Evolutionary conservation across 2,113 vertebrate genomes (phyloP), one percentile per base, ranked within the genome.

Genomic region (Uria lomvia): DNA sequence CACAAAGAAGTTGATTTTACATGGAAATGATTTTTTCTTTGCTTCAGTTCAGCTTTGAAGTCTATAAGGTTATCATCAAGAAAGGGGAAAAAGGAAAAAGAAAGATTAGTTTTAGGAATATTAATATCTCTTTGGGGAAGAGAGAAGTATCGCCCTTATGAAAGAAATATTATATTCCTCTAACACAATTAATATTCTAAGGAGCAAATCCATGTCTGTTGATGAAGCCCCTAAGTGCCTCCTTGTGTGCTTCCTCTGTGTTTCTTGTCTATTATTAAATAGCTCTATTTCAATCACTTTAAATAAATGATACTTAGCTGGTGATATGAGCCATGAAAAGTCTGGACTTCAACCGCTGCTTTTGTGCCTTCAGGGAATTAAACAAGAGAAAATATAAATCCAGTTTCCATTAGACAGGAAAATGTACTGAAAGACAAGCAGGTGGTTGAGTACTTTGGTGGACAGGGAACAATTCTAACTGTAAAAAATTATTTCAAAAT

Each of bases 231-330:
- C 36, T 68, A 72, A 86, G 43, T 88, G 29, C 55, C 29, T 91
- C 72, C 83, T 58, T 83, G 29, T 88, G 49, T 71, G 7, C 49
- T 88, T 93, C 53, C 27, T 88, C 79, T 58, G 45, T 79, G 55
- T 80, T 96, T 88, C 86, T 94, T 83, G 34, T 38, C 67, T 91
- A 29, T 77, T 80, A 83, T 83, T 91, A 86, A 92, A 90, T 49
- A 94, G 19, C 38, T 89, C 18, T 42, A n/a, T 92, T 94, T 86
- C 59, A 77, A 40, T 88, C 24, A 80, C 55, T 88, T 83, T 16
- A 88, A 88, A 86, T 80, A 92, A 86, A 94, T 92, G 5, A 62
- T 86, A 74, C 75, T 77, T 80, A 91, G n/a, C 36, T 88, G 62
- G 15, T 79, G 75, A 86, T 82, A 90, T 38, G 59, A 94, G 42